Percentiles rank a stretch among this genome's conserved stretches.
These are phyloP conservation scores for Spisula solida DNA, from an alignment of 2,888 invertebrate species.

Conservation along the genomic window DNA sequence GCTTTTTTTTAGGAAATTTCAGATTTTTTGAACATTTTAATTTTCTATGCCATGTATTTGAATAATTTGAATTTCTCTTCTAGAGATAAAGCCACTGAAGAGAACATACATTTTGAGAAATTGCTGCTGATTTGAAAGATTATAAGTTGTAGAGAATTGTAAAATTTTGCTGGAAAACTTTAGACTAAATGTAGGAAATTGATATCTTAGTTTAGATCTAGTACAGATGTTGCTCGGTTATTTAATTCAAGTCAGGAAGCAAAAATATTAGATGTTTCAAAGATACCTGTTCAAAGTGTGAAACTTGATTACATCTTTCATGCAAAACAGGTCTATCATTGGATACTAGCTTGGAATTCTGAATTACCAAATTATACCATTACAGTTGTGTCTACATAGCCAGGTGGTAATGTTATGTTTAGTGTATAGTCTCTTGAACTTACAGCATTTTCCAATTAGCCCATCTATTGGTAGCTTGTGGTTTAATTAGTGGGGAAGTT, in stretches of 20 bases:
- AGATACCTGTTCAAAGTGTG: conserved; percentile 13
- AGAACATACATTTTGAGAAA: background rate
- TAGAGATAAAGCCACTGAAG: background rate
- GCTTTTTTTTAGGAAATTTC: no score
- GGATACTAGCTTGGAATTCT: conserved; percentile 5
- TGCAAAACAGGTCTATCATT: background rate
- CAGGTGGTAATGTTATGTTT: conserved; percentile 55
- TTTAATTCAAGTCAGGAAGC: conserved; percentile 19
- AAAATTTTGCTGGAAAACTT: conserved; percentile 1
- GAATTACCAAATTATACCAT: background rate
- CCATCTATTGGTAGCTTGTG: conserved; percentile 30
- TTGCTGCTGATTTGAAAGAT: conserved; percentile 11
- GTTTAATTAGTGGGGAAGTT: conserved; percentile 40
- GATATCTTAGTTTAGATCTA: background rate
- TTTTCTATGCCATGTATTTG: background rate
- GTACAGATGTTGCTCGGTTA: background rate
- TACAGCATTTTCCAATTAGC: conserved; percentile 64
- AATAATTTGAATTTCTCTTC: background rate
- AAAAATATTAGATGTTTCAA: conserved; percentile 3
- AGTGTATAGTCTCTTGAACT: conserved; percentile 37
- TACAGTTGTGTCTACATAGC: conserved; percentile 15
- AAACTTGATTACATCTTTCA: conserved; percentile 20
- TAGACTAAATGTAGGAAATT: background rate
- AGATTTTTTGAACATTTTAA: background rate
- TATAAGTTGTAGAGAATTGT: conserved; percentile 1